Conservation (phyloP, 2,888 invertebrate genomes). For the Acholoe squamosa region DNA sequence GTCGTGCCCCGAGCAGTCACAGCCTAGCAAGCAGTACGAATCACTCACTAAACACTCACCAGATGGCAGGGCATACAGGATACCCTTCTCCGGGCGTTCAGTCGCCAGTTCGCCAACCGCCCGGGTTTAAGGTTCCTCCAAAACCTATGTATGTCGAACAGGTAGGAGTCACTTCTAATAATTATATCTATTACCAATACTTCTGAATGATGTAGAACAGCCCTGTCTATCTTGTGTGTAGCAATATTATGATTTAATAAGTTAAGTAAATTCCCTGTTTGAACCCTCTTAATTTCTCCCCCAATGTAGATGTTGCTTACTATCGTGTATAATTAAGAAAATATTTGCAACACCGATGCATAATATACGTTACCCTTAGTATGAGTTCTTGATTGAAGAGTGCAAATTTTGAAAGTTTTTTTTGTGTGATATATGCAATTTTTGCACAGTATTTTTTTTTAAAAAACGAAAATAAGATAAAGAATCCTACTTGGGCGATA, state of each 20-base stretch:
- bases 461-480: too few relatives aligned
- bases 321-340: too few relatives aligned
- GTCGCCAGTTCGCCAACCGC: not conserved
- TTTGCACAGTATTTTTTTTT: not conserved
- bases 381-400: too few relatives aligned
- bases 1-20: conserved; percentile 48
- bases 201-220: too few relatives aligned
- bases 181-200: not conserved
- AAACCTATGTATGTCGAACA: conserved; percentile 60
- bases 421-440: not conserved
- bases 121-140: not conserved
- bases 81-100: not conserved
- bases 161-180: not conserved
- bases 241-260: too few relatives aligned
- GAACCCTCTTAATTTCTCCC: too few relatives aligned
- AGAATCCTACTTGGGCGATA: too few relatives aligned
- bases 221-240: too few relatives aligned
- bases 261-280: too few relatives aligned
- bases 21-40: not conserved
- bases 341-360: too few relatives aligned
- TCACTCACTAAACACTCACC: not conserved
- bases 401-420: not conserved
- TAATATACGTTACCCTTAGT: too few relatives aligned
- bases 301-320: too few relatives aligned
- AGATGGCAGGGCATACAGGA: not conserved